A percentile compares a stretch with the other conserved stretches of the same genome.
phyloP scores from a whole-genome alignment of 2,113 vertebrate genomes.

The rat (Rattus norvegicus) region GRCr8 NC_086020.1:57398501-57399000 shows the following conservation, averaged over 20 bases:
- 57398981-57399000: background rate
- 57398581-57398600: no score
- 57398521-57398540: background rate
- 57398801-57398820: background rate
- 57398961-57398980: background rate
- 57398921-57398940: constrained; percentile 42
- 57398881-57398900: constrained; percentile 2
- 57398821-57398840: background rate
- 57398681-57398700: background rate
- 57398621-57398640: background rate
- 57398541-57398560: background rate
- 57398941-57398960: background rate
- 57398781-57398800: background rate
- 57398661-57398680: background rate
- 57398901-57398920: constrained; percentile 13
- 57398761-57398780: constrained; percentile 46
- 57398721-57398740: background rate
- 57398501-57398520: background rate
- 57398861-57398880: background rate
- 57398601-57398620: background rate
- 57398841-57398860: background rate
- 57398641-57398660: background rate
- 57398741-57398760: background rate
- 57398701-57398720: constrained; percentile 12
- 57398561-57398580: background rate